Conservation (phyloP, 2,888 invertebrate species). For the Dorcus parallelipipedus region DNA sequence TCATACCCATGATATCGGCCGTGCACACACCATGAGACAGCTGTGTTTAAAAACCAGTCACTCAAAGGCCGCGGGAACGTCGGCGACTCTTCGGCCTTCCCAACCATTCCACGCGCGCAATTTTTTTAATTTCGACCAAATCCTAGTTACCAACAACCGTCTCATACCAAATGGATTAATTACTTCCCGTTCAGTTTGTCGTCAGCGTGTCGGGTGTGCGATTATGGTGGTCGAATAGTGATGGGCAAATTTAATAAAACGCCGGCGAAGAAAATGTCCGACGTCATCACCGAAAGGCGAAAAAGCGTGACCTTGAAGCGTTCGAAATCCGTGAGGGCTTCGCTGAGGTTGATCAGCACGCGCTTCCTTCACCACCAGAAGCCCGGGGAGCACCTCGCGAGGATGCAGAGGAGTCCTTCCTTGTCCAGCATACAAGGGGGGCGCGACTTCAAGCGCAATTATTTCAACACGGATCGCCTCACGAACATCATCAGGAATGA, state of each 20-base stretch:
- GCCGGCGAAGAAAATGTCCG: conserved; percentile 39
- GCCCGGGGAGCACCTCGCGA: conserved; percentile 25
- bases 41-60: too few species aligned
- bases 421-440: conserved; percentile 12
- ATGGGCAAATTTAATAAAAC: conserved; percentile 41
- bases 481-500: conserved; percentile 6
- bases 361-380: conserved; percentile 50
- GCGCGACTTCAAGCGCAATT: conserved; percentile 22
- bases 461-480: conserved; percentile 11
- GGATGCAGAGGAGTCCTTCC: conserved; percentile 34
- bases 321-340: conserved; percentile 67
- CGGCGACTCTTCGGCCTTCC: too few species aligned
- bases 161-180: too few species aligned
- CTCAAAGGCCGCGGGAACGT: too few species aligned
- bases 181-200: too few species aligned
- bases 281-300: conserved; percentile 40
- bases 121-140: too few species aligned
- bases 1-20: too few species aligned
- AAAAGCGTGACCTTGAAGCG: conserved; percentile 52
- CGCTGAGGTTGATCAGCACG: conserved; percentile 63
- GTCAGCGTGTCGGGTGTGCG: too few species aligned
- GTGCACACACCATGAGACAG: too few species aligned
- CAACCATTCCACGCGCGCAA: too few species aligned
- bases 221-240: conserved; percentile 17
- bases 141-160: too few species aligned